phyloP scores from a whole-genome alignment of 2,797 vertebrate genomes.

The Phataginus tricuspis region DNA sequence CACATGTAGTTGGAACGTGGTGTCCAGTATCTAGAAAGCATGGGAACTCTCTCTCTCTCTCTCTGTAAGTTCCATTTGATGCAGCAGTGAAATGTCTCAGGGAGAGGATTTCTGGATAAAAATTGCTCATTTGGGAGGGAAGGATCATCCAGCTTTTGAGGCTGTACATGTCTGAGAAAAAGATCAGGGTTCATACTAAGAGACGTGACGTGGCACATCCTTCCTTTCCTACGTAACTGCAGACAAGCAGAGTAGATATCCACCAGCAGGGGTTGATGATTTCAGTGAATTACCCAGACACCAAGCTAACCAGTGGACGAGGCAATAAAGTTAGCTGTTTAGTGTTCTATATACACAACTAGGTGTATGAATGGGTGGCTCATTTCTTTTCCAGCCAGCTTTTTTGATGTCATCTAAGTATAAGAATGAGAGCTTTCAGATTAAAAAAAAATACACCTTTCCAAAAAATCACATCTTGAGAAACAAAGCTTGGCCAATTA shows the following conservation, averaged over 20 bases:
- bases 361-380: neutral
- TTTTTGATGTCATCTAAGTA: neutral
- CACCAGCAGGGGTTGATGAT: accelerated
- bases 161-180: neutral
- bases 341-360: neutral
- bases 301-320: neutral
- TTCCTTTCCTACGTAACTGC: neutral
- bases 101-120: neutral
- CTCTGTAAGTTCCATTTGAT: conserved; percentile 17
- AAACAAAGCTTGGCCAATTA: conserved; percentile 45
- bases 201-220: neutral
- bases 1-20: neutral
- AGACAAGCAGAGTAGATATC: accelerated
- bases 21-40: neutral
- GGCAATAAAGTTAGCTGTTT: neutral
- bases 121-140: neutral
- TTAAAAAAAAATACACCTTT: neutral
- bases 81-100: conserved; percentile 14
- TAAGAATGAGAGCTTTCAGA: neutral
- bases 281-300: neutral
- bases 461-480: conserved; percentile 15
- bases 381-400: neutral
- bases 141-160: neutral
- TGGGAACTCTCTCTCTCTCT: neutral
- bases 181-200: neutral